Evolutionary conservation across 2,888 invertebrate genomes (phyloP), one percentile per base, ranked within the genome.

Genomic region (Eumerus sabulonum): DNA sequence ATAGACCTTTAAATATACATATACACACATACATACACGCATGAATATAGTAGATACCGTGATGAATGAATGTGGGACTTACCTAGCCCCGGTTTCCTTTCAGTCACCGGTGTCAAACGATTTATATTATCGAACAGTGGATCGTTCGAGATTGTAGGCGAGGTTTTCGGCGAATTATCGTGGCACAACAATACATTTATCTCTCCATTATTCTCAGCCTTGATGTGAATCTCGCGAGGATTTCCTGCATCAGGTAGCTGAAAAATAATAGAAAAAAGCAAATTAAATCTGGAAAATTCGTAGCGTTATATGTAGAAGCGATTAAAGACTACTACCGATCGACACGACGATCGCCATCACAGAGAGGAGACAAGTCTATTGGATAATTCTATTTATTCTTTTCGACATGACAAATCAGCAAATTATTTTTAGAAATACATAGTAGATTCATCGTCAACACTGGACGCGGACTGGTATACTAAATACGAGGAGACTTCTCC

Each of bases 101-200:
- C 90, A 71, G 90, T 90, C 84, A 91, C 89, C 47, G 91, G 91
- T 82, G 91, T 90, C 77, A 91, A 85, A 62, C 90, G 90, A 87
- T 91, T 91, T 85, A 92, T 92, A 86, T 92, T 92, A 85, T 92
- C 92, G 82, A 93, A 88, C 68, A 93, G 87, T 47, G 92, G 92
- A 87, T 93, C 93, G 87, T 88, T 82, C 85, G 89, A 81, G 86
- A 90, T 84, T 74, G 85, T 84, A 56, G 88, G 87, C 64, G 88
- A 87, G 82, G 84, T 90, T 83, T 88, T 89, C 17, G 89, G 87
- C 76, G 88, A 91, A 85, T 93, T 93, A 85, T 98, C 97, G 54
- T 97, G 97, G 91, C 97, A 98, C 82, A 98, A 92, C 91, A 95
- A 98, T 73, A 98, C 98, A 90, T 98, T 97, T 83, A 98, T 98